Evolutionary conservation across 2,888 invertebrate genomes (phyloP).

Genomic region (Aelia acuminata): DNA sequence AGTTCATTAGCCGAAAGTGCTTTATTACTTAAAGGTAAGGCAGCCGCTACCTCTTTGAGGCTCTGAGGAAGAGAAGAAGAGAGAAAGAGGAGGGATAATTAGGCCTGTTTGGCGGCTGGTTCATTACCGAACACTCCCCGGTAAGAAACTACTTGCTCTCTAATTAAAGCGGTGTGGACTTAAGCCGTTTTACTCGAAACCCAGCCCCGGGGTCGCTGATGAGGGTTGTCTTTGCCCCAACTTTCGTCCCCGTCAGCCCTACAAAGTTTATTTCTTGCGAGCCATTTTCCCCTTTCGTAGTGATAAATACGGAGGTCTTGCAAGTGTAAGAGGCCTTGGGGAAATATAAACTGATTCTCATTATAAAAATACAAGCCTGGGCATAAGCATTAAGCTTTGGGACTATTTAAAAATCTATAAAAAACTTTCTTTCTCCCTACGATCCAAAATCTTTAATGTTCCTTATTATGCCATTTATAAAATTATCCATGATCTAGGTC

Average conservation of each 20-base stretch:
- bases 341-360: too few species aligned
- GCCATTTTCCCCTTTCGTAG: background rate
- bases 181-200: conserved; percentile 41
- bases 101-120: conserved; percentile 33
- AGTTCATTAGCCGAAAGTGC: conserved; percentile 58
- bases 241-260: background rate
- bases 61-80: conserved; percentile 50
- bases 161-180: conserved; percentile 58
- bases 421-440: too few species aligned
- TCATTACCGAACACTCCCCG: conserved; percentile 44
- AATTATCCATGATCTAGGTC: too few species aligned
- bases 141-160: conserved; percentile 54
- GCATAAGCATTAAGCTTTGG: too few species aligned
- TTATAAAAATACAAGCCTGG: too few species aligned
- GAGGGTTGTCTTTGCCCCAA: conserved; percentile 47
- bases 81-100: conserved; percentile 31
- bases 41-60: conserved; percentile 50
- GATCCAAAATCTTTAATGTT: too few species aligned
- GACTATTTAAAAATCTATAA: too few species aligned
- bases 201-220: conserved; percentile 15
- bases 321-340: too few species aligned
- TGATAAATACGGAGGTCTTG: background rate
- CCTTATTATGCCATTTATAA: too few species aligned
- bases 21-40: conserved; percentile 57
- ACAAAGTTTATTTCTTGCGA: conserved; percentile 9